phyloP scores from a whole-genome alignment of 2,797 vertebrate genomes.

The Ispidina lecontei region DNA sequence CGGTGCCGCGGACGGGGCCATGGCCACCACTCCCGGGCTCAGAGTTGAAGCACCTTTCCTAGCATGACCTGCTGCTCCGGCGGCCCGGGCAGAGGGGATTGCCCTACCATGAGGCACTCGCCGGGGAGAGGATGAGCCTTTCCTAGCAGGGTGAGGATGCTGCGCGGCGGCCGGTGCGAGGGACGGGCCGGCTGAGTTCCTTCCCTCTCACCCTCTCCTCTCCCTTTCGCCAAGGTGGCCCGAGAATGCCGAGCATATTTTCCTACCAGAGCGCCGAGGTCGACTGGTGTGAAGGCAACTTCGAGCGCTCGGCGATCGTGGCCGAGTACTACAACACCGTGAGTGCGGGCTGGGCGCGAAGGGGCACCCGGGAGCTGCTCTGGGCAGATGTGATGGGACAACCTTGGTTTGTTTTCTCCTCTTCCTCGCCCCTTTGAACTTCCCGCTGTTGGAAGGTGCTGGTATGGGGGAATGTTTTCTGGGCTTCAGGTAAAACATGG shows the following conservation, averaged over 20 bases:
- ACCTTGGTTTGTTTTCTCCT: not conserved
- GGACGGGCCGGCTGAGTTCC: not conserved
- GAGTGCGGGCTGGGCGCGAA: conserved; percentile 11
- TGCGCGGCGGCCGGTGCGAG: not conserved
- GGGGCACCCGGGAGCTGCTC: not conserved
- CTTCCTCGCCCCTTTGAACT: not conserved
- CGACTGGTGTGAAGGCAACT: conserved; percentile 97
- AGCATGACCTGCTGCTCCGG: not conserved
- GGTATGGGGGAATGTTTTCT: not conserved
- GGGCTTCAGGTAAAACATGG: not conserved
- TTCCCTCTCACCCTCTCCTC: not conserved
- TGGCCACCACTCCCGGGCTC: not conserved
- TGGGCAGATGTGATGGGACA: not conserved
- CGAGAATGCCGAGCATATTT: conserved; percentile 82
- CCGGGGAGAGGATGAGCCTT: not conserved
- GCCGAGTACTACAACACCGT: conserved; percentile 97
- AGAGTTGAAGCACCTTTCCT: not conserved
- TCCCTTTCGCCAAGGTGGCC: not conserved
- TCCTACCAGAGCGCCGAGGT: conserved; percentile 92
- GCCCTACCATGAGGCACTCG: not conserved
- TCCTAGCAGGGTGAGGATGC: not conserved
- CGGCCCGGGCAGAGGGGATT: not conserved
- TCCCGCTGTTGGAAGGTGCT: not conserved
- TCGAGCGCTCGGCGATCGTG: conserved; percentile 85
- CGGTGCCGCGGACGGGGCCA: not conserved